A percentile compares a stretch with the other conserved stretches of the same genome.
Conservation (phyloP, 1,140 invertebrate genomes). For the Solen grandis region DNA sequence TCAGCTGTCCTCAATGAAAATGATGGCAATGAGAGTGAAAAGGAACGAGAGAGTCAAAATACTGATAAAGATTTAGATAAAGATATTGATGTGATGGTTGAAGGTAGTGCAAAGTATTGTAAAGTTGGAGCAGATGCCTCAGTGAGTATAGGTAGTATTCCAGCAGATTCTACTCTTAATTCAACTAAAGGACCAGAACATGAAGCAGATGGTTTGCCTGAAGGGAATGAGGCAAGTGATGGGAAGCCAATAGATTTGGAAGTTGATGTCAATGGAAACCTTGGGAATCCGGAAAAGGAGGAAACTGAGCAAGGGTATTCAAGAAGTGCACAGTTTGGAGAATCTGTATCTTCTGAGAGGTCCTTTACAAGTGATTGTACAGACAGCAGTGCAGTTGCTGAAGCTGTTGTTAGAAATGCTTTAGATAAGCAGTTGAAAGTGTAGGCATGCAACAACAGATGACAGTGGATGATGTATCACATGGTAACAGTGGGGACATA, state of each 20-base stretch:
- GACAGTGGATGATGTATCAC: neutral
- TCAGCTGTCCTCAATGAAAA: neutral
- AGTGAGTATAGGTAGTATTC: slow-evolving; percentile 30
- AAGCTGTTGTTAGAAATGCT: slow-evolving; percentile 33
- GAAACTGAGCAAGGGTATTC: too few relatives aligned
- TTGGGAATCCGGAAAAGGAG: neutral
- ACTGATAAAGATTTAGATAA: slow-evolving; percentile 22
- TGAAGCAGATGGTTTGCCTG: neutral
- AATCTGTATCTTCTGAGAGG: slow-evolving; percentile 21
- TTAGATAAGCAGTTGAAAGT: slow-evolving; percentile 11
- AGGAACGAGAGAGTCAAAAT: neutral
- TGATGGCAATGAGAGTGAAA: slow-evolving; percentile 1
- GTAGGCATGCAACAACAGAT: neutral
- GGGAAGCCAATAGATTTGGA: neutral
- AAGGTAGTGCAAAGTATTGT: slow-evolving; percentile 31
- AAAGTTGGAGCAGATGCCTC: slow-evolving; percentile 32
- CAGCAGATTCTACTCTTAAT: neutral
- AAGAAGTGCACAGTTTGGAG: neutral
- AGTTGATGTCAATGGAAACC: neutral
- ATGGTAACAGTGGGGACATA: neutral
- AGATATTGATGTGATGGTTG: slow-evolving; percentile 40
- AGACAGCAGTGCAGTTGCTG: slow-evolving; percentile 40
- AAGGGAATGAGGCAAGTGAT: neutral
- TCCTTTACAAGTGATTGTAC: slow-evolving; percentile 25
- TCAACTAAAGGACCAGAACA: slow-evolving; percentile 8